These are phyloP conservation scores for Heliconius eleuchia DNA, from an alignment of 1,140 invertebrate genomes.

Conservation along the genomic window DNA sequence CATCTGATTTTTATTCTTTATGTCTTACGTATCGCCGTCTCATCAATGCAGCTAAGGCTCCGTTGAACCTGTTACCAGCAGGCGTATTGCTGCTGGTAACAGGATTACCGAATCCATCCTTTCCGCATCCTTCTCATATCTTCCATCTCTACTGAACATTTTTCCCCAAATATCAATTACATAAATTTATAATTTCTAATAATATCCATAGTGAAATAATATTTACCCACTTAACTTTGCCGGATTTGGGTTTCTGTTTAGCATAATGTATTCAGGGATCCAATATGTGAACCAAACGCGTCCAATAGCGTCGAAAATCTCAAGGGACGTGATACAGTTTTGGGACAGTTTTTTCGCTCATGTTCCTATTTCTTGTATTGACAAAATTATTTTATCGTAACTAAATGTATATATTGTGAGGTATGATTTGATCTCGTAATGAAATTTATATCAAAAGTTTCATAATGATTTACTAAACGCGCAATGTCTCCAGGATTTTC, in stretches of 20 bases:
- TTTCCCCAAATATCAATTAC: neutral
- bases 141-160: too few species aligned
- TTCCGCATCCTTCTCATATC: too few species aligned
- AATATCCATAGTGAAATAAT: slow-evolving; percentile 24
- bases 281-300: slow-evolving; percentile 54
- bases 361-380: slow-evolving; percentile 16
- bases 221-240: slow-evolving; percentile 41
- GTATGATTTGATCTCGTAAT: neutral
- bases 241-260: slow-evolving; percentile 46
- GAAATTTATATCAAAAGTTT: neutral
- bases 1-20: too few species aligned
- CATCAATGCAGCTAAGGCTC: too few species aligned
- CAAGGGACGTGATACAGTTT: slow-evolving; percentile 31
- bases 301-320: slow-evolving; percentile 46
- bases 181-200: slow-evolving; percentile 1
- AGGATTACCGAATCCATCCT: too few species aligned
- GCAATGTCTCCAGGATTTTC: too few species aligned
- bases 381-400: slow-evolving; percentile 1
- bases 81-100: too few species aligned
- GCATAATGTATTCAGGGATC: slow-evolving; percentile 62
- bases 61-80: too few species aligned
- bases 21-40: too few species aligned
- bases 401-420: neutral
- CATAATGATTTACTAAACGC: neutral
- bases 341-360: slow-evolving; percentile 10